phyloP scores from a whole-genome alignment of 2,797 vertebrate species.

The Triplophysa bombifrons region DNA sequence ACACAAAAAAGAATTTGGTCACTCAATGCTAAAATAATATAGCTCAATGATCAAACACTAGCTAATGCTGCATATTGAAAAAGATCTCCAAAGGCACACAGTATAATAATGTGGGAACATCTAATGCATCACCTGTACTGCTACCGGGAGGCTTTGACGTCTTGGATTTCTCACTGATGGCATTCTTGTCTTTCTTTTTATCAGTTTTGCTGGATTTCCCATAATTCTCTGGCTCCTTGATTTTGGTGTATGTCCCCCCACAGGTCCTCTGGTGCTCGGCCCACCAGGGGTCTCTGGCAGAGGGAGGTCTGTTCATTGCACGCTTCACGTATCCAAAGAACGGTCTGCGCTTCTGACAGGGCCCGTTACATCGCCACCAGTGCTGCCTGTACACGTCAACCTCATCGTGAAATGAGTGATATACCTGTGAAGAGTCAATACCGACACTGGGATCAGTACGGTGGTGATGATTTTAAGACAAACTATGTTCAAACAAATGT shows the following conservation, averaged over 20 bases:
- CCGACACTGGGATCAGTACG: not conserved
- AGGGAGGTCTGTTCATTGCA: conserved; percentile 91
- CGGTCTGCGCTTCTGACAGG: conserved; percentile 84
- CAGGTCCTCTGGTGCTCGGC: conserved; percentile 84
- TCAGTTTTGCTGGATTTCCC: conserved; percentile 77
- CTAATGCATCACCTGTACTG: conserved; percentile 35
- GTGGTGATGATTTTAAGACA: not conserved
- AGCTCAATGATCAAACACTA: not conserved
- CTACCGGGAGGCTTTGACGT: conserved; percentile 55
- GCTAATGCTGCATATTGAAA: too few species aligned
- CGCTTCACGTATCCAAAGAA: conserved; percentile 92
- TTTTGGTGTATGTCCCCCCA: conserved; percentile 87
- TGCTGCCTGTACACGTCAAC: conserved; percentile 91
- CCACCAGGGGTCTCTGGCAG: conserved; percentile 92
- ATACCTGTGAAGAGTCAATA: conserved; percentile 74
- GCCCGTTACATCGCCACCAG: conserved; percentile 94
- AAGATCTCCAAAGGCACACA: not conserved
- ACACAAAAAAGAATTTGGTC: not conserved
- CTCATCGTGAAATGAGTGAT: conserved; percentile 89
- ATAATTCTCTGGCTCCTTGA: conserved; percentile 92
- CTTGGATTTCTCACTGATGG: conserved; percentile 49
- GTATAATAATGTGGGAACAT: not conserved
- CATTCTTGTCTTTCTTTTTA: conserved; percentile 46
- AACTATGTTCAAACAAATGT: not conserved
- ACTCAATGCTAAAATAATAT: not conserved